Conservation (phyloP, 2,888 invertebrate species). For the Melieria crassipennis region DNA sequence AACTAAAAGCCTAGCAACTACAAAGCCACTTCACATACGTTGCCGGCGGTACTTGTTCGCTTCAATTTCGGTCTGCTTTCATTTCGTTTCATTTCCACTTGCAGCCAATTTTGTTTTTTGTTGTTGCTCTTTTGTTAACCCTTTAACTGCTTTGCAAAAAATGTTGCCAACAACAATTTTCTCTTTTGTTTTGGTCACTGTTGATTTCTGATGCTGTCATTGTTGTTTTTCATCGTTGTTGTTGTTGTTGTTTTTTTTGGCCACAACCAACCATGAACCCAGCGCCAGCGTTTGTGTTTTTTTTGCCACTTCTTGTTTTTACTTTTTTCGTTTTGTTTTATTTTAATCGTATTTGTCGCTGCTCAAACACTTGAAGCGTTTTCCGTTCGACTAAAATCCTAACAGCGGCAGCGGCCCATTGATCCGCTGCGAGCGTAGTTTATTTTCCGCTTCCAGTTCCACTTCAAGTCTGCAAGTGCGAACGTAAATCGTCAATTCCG, state of each 20-base stretch:
- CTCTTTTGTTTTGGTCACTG: too few relatives aligned
- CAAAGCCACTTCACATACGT: slow-evolving; percentile 13
- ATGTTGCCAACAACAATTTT: too few relatives aligned
- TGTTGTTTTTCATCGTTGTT: too few relatives aligned
- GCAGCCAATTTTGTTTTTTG: too few relatives aligned
- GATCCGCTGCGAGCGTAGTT: slow-evolving; percentile 26
- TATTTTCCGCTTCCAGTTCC: slow-evolving; percentile 38
- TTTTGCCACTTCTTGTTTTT: slow-evolving; percentile 20
- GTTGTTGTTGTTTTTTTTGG: slow-evolving; percentile 36
- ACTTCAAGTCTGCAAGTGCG: slow-evolving; percentile 45
- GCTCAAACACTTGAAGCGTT: slow-evolving; percentile 44
- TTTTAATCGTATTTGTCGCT: slow-evolving; percentile 1
- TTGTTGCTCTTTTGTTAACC: too few relatives aligned
- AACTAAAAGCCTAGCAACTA: slow-evolving; percentile 15
- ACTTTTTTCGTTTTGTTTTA: background rate
- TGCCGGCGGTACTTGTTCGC: background rate
- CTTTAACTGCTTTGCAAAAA: too few relatives aligned
- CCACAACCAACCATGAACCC: too few relatives aligned
- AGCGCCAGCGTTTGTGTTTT: background rate
- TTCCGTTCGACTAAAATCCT: slow-evolving; percentile 42
- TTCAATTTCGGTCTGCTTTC: too few relatives aligned
- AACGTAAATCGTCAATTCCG: slow-evolving; percentile 45
- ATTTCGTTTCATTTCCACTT: too few relatives aligned
- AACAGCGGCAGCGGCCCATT: slow-evolving; percentile 26
- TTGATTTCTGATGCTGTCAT: too few relatives aligned